These are phyloP conservation scores for Drosophila watanabei DNA, from an alignment of 1,140 invertebrate genomes.

Conservation along the genomic window DNA sequence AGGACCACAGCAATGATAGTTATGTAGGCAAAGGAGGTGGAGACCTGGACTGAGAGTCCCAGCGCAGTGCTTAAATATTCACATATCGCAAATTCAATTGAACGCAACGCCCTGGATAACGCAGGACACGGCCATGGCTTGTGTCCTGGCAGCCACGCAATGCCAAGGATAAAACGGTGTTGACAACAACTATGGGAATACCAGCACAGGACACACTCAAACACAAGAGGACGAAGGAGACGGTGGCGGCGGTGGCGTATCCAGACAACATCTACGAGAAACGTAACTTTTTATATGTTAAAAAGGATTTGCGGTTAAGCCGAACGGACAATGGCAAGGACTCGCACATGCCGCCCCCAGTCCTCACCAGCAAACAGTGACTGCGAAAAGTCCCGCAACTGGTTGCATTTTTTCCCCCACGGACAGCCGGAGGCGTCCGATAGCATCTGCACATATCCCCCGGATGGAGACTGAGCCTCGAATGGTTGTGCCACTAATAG, in stretches of 20 bases:
- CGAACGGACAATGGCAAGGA: slow-evolving; percentile 72
- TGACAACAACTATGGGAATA: slow-evolving; percentile 83
- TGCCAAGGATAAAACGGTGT: slow-evolving; percentile 79
- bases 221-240: background rate
- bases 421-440: slow-evolving; percentile 40
- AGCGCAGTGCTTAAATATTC: slow-evolving; percentile 82
- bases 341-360: slow-evolving; percentile 4
- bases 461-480: slow-evolving; percentile 52
- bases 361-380: background rate
- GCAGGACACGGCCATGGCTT: slow-evolving; percentile 57
- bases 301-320: slow-evolving; percentile 84
- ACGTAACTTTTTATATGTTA: slow-evolving; percentile 84
- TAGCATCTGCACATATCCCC: slow-evolving; percentile 79
- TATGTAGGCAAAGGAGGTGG: slow-evolving; percentile 56
- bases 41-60: slow-evolving; percentile 49
- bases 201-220: slow-evolving; percentile 24
- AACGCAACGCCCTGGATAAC: slow-evolving; percentile 73
- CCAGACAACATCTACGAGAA: slow-evolving; percentile 52
- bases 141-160: slow-evolving; percentile 56
- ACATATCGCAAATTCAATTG: slow-evolving; percentile 85
- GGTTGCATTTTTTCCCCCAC: slow-evolving; percentile 57
- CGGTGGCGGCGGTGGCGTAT: background rate
- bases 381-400: slow-evolving; percentile 60
- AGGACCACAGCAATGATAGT: slow-evolving; percentile 71
- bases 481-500: slow-evolving; percentile 81